A percentile compares a stretch with the other conserved stretches of the same genome.
Evolutionary conservation across 2,888 invertebrate species (phyloP).

Genomic region (Drosophila acutilabella): DNA sequence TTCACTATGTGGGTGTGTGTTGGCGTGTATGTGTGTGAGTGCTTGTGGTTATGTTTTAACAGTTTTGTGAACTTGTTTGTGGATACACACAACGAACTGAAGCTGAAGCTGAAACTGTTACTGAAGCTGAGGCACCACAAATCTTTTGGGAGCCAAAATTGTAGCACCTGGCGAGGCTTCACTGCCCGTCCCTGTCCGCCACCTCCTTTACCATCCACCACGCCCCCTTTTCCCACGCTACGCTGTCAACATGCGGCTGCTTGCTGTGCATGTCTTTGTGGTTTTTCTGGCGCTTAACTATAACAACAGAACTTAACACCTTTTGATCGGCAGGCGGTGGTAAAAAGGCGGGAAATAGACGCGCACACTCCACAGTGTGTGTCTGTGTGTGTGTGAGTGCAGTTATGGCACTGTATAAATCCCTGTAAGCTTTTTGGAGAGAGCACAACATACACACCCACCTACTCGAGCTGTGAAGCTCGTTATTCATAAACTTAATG

Average conservation of each 20-base stretch:
- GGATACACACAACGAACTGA: constrained; percentile 8
- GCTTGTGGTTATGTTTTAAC: constrained; percentile 1
- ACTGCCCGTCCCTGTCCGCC: not conserved
- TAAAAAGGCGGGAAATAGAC: constrained; percentile 28
- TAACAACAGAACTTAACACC: constrained; percentile 76
- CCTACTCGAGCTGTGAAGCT: constrained; percentile 46
- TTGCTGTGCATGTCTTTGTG: constrained; percentile 65
- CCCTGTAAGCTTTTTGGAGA: constrained; percentile 66
- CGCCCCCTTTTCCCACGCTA: not conserved
- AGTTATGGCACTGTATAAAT: constrained; percentile 73
- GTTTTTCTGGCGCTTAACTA: constrained; percentile 68
- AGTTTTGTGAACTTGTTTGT: constrained; percentile 27
- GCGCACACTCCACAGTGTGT: constrained; percentile 11
- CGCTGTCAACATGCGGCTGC: constrained; percentile 43
- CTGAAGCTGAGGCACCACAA: constrained; percentile 17
- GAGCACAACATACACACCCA: constrained; percentile 38
- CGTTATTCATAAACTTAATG: constrained; percentile 79
- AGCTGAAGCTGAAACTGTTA: not conserved
- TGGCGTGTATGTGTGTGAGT: not conserved
- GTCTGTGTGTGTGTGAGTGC: constrained; percentile 28
- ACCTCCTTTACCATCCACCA: not conserved
- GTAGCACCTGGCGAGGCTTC: constrained; percentile 16
- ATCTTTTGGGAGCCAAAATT: constrained; percentile 18
- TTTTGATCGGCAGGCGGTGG: constrained; percentile 70
- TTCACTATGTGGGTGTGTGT: not conserved